These are phyloP conservation scores for Threskiornis aethiopicus DNA, from an alignment of 2,797 vertebrate species.

Conservation along the genomic window DNA sequence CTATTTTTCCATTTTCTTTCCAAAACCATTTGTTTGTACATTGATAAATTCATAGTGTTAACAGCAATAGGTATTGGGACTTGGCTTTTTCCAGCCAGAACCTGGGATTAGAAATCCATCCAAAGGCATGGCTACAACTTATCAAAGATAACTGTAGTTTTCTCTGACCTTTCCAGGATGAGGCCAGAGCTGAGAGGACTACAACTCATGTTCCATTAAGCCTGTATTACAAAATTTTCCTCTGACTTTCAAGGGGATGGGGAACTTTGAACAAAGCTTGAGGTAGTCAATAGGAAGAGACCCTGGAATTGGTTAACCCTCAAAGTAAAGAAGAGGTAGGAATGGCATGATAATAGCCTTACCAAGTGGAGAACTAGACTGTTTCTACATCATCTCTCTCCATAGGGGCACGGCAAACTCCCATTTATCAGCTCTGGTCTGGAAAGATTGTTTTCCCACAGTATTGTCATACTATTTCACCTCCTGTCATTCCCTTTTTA, in stretches of 20 bases:
- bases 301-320: background rate
- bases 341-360: background rate
- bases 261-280: background rate
- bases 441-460: background rate
- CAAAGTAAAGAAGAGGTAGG: background rate
- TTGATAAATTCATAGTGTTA: background rate
- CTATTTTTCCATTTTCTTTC: background rate
- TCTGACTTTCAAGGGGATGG: background rate
- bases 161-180: background rate
- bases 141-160: background rate
- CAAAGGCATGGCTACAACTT: background rate
- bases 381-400: background rate
- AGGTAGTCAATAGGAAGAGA: background rate
- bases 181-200: background rate
- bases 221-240: background rate
- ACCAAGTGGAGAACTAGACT: background rate
- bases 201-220: background rate
- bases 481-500: background rate
- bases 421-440: background rate
- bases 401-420: background rate
- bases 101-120: background rate
- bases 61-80: background rate
- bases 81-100: background rate
- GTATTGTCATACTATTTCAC: background rate
- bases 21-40: background rate